Evolutionary conservation across 2,113 vertebrate species (phyloP).

Genomic region (Paralichthys olivaceus): DNA sequence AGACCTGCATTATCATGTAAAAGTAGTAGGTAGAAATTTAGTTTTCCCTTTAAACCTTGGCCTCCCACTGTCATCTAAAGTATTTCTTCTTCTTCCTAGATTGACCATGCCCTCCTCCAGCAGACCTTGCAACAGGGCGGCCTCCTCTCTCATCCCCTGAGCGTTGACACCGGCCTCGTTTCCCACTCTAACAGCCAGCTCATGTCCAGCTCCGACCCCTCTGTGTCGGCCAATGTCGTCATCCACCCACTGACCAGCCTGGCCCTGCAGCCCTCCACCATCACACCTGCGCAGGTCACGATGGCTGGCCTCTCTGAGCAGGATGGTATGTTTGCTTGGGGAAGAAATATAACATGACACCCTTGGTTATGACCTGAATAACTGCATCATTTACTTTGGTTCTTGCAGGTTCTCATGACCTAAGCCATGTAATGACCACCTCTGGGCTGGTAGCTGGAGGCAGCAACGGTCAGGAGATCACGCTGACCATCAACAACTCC

Average conservation of each 20-base stretch:
- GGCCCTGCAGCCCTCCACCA: slow-evolving; percentile 87
- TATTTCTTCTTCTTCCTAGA: slow-evolving; percentile 79
- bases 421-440: slow-evolving; percentile 89
- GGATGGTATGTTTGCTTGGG: slow-evolving; percentile 74
- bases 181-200: slow-evolving; percentile 83
- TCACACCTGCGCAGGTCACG: slow-evolving; percentile 86
- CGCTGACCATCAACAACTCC: slow-evolving; percentile 96
- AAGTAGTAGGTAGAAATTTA: neutral
- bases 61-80: slow-evolving; percentile 12
- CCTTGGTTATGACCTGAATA: neutral
- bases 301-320: slow-evolving; percentile 89
- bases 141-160: slow-evolving; percentile 89
- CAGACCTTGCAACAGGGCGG: slow-evolving; percentile 92
- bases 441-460: slow-evolving; percentile 87
- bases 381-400: neutral
- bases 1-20: neutral
- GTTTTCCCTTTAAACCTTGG: neutral
- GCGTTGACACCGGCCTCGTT: slow-evolving; percentile 82
- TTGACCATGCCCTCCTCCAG: slow-evolving; percentile 92
- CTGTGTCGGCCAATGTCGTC: slow-evolving; percentile 89
- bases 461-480: slow-evolving; percentile 90
- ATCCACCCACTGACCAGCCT: slow-evolving; percentile 93
- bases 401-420: slow-evolving; percentile 88
- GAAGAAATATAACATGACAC: no score
- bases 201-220: slow-evolving; percentile 83